Conservation (phyloP, 2,888 invertebrate genomes). For the Campoletis raptor region DNA sequence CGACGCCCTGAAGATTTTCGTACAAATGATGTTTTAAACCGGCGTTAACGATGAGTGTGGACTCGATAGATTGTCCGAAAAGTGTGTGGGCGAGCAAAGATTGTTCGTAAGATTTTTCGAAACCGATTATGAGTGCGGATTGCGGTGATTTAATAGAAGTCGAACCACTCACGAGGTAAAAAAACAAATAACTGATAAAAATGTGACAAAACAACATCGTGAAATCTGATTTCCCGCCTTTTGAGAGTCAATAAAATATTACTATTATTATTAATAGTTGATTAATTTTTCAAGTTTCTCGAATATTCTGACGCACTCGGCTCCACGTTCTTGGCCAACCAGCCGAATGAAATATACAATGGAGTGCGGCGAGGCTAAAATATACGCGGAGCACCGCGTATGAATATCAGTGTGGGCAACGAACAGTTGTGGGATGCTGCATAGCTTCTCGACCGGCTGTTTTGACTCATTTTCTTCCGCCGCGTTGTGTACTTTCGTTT, state of each 20-base stretch:
- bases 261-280: background rate
- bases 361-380: background rate
- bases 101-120: conserved; percentile 80
- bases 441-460: conserved; percentile 19
- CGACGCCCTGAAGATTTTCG: conserved; percentile 79
- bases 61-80: conserved; percentile 80
- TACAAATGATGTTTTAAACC: conserved; percentile 74
- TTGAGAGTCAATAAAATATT: background rate
- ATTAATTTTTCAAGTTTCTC: background rate
- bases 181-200: conserved; percentile 12
- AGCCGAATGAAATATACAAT: background rate
- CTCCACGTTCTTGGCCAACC: background rate
- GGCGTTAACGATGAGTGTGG: conserved; percentile 77
- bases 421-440: conserved; percentile 48
- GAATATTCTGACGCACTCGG: conserved; percentile 1
- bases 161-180: conserved; percentile 73
- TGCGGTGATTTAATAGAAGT: conserved; percentile 77
- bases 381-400: conserved; percentile 42
- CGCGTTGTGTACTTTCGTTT: background rate
- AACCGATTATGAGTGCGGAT: conserved; percentile 80
- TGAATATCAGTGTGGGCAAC: conserved; percentile 57
- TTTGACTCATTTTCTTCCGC: conserved; percentile 3
- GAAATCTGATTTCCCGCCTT: background rate
- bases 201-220: conserved; percentile 2
- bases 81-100: conserved; percentile 82